Conservation (phyloP, 2,888 invertebrate species). For the Sarcophaga rosellei region DNA sequence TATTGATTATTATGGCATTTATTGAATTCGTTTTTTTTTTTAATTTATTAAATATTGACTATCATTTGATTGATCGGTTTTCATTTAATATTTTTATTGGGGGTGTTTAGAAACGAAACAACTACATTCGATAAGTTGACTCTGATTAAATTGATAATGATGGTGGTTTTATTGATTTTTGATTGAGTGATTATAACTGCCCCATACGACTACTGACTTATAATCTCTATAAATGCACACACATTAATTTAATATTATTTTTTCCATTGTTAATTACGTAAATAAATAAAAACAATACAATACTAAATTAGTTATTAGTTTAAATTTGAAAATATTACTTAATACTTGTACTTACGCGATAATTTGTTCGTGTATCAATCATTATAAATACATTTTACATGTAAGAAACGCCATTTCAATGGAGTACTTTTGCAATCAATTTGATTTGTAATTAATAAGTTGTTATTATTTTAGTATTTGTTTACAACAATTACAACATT, state of each 20-base stretch:
- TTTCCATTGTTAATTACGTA: background rate
- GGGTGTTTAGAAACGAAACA: conserved; percentile 72
- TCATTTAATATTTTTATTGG: conserved; percentile 77
- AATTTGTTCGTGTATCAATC: background rate
- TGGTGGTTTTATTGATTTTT: conserved; percentile 24
- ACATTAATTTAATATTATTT: conserved; percentile 12
- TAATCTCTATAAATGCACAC: background rate
- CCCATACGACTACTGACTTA: background rate
- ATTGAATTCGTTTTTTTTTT: no score
- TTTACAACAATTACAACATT: background rate
- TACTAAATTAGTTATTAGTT: no score
- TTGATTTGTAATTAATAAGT: conserved; percentile 23
- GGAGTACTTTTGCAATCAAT: conserved; percentile 40
- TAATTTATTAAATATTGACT: conserved; percentile 16
- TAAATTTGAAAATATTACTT: background rate
- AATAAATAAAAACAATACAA: background rate
- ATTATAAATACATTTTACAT: conserved; percentile 11
- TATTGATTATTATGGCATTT: background rate
- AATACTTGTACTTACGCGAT: no score
- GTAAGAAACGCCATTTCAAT: background rate
- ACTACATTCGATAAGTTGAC: conserved; percentile 31
- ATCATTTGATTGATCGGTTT: conserved; percentile 58
- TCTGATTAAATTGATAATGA: conserved; percentile 48
- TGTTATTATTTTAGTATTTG: conserved; percentile 13
- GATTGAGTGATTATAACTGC: conserved; percentile 10